Evolutionary conservation across 2,797 vertebrate species (phyloP).

Genomic region (Clarias fuscus): DNA sequence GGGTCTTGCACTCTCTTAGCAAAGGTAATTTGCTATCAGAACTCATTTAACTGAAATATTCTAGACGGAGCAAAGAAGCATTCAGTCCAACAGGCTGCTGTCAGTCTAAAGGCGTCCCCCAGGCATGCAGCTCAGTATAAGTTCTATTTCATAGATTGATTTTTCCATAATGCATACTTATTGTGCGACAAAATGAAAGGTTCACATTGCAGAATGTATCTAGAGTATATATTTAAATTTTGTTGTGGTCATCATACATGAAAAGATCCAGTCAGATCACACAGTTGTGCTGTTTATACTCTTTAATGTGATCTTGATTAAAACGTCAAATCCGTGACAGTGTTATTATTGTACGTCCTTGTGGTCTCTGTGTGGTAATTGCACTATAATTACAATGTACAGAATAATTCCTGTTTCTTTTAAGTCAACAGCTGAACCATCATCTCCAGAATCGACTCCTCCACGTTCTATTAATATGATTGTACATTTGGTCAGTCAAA

Average conservation of each 20-base stretch:
- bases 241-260: neutral
- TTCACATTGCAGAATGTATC: neutral
- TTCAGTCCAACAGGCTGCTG: conserved; percentile 19
- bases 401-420: neutral
- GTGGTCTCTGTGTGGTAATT: neutral
- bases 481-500: conserved; percentile 10
- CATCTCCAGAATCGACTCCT: neutral
- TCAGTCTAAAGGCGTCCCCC: neutral
- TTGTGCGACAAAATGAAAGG: neutral
- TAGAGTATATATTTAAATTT: neutral
- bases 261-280: neutral
- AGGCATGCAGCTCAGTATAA: neutral
- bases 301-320: neutral
- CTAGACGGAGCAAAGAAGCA: neutral
- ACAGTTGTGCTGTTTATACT: neutral
- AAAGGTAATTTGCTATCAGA: conserved; percentile 1
- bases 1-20: neutral
- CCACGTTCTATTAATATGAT: neutral
- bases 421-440: neutral
- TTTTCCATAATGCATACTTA: neutral
- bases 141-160: neutral
- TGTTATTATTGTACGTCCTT: neutral
- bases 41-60: conserved; percentile 27
- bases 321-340: neutral
- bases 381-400: neutral